Percentiles rank a stretch among this genome's conserved stretches.
phyloP scores from a whole-genome alignment of 2,113 vertebrate species.

The zebrafish (Danio rerio) region GRCz12tu NC_133192.1:20829001-20829500 shows the following conservation, averaged over 20 bases:
- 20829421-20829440: too few species aligned
- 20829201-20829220: conserved; percentile 55
- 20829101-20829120: conserved; percentile 41
- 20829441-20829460: too few species aligned
- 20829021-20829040: not conserved
- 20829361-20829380: too few species aligned
- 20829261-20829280: not conserved
- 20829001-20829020: too few species aligned
- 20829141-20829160: conserved; percentile 39
- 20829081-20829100: conserved; percentile 24
- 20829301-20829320: too few species aligned
- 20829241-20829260: conserved; percentile 17
- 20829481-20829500: too few species aligned
- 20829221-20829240: conserved; percentile 42
- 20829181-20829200: conserved; percentile 50
- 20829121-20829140: conserved; percentile 39
- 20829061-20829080: conserved; percentile 1
- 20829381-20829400: too few species aligned
- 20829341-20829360: too few species aligned
- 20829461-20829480: too few species aligned
- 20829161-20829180: conserved; percentile 59
- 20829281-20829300: too few species aligned
- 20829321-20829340: too few species aligned
- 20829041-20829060: not conserved
- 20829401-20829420: too few species aligned